A percentile compares a stretch with the other conserved stretches of the same genome.
Evolutionary conservation across 35 echinoderm and acorn worm genomes (phyloP).

Genomic region (Ophioderma brevispina): DNA sequence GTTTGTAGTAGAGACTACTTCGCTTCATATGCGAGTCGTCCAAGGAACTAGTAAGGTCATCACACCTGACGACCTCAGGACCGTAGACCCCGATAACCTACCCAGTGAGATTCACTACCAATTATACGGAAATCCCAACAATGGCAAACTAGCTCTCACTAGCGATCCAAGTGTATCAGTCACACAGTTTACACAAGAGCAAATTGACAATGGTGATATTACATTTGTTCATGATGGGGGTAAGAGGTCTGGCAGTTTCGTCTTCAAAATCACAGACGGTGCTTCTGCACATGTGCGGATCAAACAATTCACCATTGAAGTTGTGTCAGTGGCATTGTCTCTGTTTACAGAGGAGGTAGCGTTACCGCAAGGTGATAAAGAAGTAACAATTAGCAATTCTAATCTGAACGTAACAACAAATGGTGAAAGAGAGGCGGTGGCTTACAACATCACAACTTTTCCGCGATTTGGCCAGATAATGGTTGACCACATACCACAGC

Average conservation of each 20-base stretch:
- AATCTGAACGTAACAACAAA: constrained; percentile 80
- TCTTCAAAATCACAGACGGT: constrained; percentile 82
- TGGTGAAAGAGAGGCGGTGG: constrained; percentile 30
- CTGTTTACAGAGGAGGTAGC: constrained; percentile 32
- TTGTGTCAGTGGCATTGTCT: constrained; percentile 42
- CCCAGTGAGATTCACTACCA: constrained; percentile 76
- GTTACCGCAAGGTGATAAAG: constrained; percentile 65
- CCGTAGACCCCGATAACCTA: constrained; percentile 73
- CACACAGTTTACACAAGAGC: constrained; percentile 69
- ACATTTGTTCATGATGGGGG: constrained; percentile 84
- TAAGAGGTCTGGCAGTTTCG: constrained; percentile 46
- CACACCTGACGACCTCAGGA: constrained; percentile 47
- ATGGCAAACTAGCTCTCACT: constrained; percentile 64
- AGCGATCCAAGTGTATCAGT: constrained; percentile 28
- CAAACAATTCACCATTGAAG: constrained; percentile 81
- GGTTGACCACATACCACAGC: constrained; percentile 21
- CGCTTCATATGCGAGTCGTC: constrained; percentile 57
- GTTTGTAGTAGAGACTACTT: constrained; percentile 71
- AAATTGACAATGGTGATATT: constrained; percentile 70
- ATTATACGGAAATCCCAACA: constrained; percentile 56
- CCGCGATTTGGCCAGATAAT: constrained; percentile 73
- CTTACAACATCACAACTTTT: constrained; percentile 69
- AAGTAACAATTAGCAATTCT: constrained; percentile 21
- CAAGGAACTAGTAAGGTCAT: constrained; percentile 69
- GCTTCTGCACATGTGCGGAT: constrained; percentile 48